Evolutionary conservation across 35 echinoderm and acorn worm genomes (phyloP).

Genomic region (Heliocidaris tuberculata): DNA sequence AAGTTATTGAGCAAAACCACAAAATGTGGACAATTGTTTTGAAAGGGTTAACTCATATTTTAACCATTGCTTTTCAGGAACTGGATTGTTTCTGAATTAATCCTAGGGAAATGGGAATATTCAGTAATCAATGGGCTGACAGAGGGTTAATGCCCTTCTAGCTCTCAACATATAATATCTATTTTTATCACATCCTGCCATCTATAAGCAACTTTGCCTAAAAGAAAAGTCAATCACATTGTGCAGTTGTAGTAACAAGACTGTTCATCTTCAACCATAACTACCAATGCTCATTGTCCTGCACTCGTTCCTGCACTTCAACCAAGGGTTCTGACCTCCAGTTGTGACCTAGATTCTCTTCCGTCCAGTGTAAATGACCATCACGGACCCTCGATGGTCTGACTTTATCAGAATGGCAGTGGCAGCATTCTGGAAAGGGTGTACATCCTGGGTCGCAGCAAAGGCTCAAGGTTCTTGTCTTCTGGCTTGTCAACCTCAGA

Average conservation of each 20-base stretch:
- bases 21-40: too few species aligned
- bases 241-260: not conserved
- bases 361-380: conserved; percentile 13
- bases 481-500: conserved; percentile 47
- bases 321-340: not conserved
- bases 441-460: conserved; percentile 76
- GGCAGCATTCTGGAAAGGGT: conserved; percentile 81
- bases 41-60: too few species aligned
- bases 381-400: not conserved
- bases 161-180: too few species aligned
- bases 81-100: too few species aligned
- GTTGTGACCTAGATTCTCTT: not conserved
- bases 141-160: too few species aligned
- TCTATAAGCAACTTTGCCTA: too few species aligned
- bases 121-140: too few species aligned
- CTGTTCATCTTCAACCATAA: not conserved
- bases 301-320: not conserved
- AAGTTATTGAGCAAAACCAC: too few species aligned
- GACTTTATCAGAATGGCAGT: conserved; percentile 13
- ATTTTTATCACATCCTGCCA: too few species aligned
- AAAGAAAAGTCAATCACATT: not conserved
- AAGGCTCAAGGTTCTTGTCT: conserved; percentile 60
- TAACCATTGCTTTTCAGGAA: too few species aligned
- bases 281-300: not conserved
- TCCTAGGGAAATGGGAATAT: too few species aligned